phyloP scores from a whole-genome alignment of 2,113 vertebrate genomes.

The Centropus unirufus region DNA sequence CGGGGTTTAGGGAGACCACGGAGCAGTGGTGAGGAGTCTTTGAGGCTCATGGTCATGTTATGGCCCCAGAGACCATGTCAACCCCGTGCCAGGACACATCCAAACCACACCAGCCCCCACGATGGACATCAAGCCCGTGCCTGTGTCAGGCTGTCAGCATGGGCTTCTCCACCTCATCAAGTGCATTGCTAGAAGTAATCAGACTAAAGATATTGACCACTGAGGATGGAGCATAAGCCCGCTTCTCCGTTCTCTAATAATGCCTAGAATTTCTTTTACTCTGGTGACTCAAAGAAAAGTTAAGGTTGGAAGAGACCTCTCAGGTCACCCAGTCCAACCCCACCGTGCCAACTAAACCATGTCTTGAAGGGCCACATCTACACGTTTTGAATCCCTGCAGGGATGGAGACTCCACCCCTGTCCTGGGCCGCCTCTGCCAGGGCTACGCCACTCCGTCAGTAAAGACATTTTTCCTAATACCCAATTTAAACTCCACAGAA shows the following conservation, averaged over 20 bases:
- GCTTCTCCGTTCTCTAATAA: not conserved
- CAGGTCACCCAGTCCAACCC: too few species aligned
- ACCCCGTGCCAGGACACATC: not conserved
- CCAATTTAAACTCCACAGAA: not conserved
- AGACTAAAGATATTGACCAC: not conserved
- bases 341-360: too few species aligned
- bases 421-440: too few species aligned
- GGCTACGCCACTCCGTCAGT: too few species aligned
- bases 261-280: not conserved
- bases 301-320: too few species aligned
- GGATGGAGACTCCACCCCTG: too few species aligned
- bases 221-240: accelerated
- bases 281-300: accelerated
- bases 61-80: not conserved
- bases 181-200: not conserved
- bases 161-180: not conserved
- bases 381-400: too few species aligned
- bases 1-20: not conserved
- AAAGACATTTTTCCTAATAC: too few species aligned
- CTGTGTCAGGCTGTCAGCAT: not conserved
- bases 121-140: accelerated
- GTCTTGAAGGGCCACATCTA: too few species aligned
- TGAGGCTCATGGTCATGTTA: not conserved
- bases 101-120: not conserved
- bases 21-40: accelerated